Evolutionary conservation across 1,140 invertebrate species (phyloP), one percentile per base, ranked within the genome.

Genomic region (Spodoptera litura): DNA sequence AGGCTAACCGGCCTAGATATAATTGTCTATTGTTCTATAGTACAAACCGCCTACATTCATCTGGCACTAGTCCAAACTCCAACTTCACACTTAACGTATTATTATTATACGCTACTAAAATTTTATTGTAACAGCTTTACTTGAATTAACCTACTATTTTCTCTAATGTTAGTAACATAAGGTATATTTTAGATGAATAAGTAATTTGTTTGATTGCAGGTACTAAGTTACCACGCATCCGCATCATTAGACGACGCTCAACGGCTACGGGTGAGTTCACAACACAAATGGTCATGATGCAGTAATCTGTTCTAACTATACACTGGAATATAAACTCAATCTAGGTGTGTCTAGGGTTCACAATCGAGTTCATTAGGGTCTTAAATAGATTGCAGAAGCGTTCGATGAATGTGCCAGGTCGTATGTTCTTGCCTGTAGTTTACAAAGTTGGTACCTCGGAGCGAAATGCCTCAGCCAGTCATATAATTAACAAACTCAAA

Each of bases 191-290:
- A 75, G n/a, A 25, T 62, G 44, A 66, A 76, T 44, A 66, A 55
- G 25, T 38, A 55, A 44, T 55, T 76, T 66, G 52, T 76, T 38
- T 56, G 20, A 70, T 88, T 85, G 25, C 91, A 95, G 94, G 98
- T 99, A 78, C 95, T 99, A 82, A 99, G 98, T 92, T 99, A 99
- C 95, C 99, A 99, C 95, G 98, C 98, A 13, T 98, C 98, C 2
- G 98, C 98, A 51, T 97, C 98, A 72, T 91, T 97, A 74, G 98
- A 99, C 87, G 98, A 99, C 93, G 98, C 98, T 12, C 95, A 97
- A 90, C 96, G 96, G 91, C 95, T 99, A 88, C 96, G 96, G 94
- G 98, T 98, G 95, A 96, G 96, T 95, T 74, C 70, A 73, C 56
- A 78, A 49, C 58, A 62, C 58, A 62, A 73, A 75, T 75, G 55